Conservation (phyloP, 2,113 vertebrate genomes). For the Chloropsis cyanopogon region DNA sequence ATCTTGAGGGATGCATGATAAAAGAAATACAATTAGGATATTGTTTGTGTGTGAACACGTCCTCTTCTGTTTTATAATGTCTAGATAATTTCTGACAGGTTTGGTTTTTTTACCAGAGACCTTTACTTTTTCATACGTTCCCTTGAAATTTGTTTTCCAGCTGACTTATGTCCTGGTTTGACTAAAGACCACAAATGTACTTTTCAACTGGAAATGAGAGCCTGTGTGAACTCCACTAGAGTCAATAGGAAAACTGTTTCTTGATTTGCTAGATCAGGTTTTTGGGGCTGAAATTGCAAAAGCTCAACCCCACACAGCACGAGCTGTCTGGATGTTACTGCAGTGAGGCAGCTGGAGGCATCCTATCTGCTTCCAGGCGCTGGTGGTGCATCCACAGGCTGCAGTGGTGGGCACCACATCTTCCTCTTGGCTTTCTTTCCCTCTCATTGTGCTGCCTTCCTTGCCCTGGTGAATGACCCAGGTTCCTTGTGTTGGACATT, state of each 20-base stretch:
- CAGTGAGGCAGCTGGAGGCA: too few relatives aligned
- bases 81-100: background rate
- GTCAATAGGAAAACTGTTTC: background rate
- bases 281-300: background rate
- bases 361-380: background rate
- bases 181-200: background rate
- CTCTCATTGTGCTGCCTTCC: background rate
- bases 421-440: background rate
- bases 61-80: background rate
- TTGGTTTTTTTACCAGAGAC: background rate
- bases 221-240: accelerated
- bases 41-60: background rate
- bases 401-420: background rate
- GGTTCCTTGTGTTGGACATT: background rate
- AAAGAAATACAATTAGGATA: background rate
- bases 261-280: background rate
- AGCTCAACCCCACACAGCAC: background rate
- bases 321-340: background rate
- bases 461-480: background rate
- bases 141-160: background rate
- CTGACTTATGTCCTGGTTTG: background rate
- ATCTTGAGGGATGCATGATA: background rate
- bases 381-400: accelerated
- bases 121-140: background rate
- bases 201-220: background rate